phyloP scores from a whole-genome alignment of 2,113 vertebrate species.

The Brienomyrus brachyistius region DNA sequence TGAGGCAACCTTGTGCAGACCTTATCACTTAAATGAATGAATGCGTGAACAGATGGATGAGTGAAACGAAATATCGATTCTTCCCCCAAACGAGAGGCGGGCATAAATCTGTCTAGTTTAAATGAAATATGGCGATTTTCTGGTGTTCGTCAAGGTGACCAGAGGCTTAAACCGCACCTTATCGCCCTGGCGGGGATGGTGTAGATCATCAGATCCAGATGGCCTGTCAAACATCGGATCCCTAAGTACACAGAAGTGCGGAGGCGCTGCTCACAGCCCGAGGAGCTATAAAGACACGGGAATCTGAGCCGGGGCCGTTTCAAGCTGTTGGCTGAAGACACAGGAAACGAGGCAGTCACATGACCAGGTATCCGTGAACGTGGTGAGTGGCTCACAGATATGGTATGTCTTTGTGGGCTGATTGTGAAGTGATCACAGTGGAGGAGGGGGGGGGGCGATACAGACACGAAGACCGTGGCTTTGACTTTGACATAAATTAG shows the following conservation, averaged over 20 bases:
- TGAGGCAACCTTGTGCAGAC: background rate
- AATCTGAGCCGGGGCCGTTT: background rate
- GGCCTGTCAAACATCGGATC: slow-evolving; percentile 33
- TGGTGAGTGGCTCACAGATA: too few species aligned
- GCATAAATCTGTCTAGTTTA: slow-evolving; percentile 34
- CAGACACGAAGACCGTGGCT: background rate
- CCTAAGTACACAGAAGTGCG: background rate
- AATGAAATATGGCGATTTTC: slow-evolving; percentile 35
- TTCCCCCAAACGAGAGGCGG: slow-evolving; percentile 24
- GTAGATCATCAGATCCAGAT: slow-evolving; percentile 38
- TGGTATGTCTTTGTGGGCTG: background rate
- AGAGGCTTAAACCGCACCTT: slow-evolving; percentile 25
- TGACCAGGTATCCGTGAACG: background rate
- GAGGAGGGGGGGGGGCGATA: background rate
- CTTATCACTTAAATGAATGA: slow-evolving; percentile 1
- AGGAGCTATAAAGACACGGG: background rate
- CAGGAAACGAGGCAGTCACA: background rate
- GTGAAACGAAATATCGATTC: slow-evolving; percentile 30
- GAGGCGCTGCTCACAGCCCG: background rate
- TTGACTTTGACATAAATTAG: background rate
- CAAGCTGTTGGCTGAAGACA: background rate
- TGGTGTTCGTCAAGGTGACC: slow-evolving; percentile 27
- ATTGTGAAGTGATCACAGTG: background rate
- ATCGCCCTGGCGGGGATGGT: slow-evolving; percentile 33
- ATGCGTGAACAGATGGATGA: slow-evolving; percentile 23